phyloP scores from a whole-genome alignment of 2,113 vertebrate species.

The Emydocephalus ijimae region DNA sequence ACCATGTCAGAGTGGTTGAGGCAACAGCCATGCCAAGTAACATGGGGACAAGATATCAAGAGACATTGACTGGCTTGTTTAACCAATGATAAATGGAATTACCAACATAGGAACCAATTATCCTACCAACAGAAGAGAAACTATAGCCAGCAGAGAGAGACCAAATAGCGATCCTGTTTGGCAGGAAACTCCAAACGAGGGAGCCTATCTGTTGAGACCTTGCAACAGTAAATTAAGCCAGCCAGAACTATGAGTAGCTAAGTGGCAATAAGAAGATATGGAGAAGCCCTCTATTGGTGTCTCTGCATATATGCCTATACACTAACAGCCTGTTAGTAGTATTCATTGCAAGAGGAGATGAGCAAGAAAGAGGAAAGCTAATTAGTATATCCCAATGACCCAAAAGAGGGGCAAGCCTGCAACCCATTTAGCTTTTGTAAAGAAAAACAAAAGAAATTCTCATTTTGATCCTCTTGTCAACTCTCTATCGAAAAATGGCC shows the following conservation, averaged over 20 bases:
- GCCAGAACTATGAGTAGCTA: neutral
- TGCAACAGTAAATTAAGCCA: neutral
- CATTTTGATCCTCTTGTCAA: neutral
- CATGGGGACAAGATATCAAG: neutral
- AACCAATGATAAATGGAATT: neutral
- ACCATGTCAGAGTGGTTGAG: neutral
- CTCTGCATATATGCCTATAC: neutral
- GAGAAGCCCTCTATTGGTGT: neutral
- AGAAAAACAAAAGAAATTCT: neutral
- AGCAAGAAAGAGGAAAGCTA: neutral
- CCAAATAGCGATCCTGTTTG: neutral
- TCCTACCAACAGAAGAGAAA: neutral
- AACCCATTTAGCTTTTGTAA: neutral
- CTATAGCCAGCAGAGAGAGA: neutral
- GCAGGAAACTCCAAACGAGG: neutral
- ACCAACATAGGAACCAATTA: neutral
- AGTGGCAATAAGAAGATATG: neutral
- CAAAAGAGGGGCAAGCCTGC: neutral
- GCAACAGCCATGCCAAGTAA: neutral
- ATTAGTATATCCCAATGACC: neutral
- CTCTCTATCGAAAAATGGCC: neutral
- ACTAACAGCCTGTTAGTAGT: neutral
- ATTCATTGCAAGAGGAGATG: neutral
- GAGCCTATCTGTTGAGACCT: neutral
- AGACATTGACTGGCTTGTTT: neutral